These are phyloP conservation scores for Oscheius sp. DNA, from an alignment of 2,888 invertebrate species.

Conservation along the genomic window DNA sequence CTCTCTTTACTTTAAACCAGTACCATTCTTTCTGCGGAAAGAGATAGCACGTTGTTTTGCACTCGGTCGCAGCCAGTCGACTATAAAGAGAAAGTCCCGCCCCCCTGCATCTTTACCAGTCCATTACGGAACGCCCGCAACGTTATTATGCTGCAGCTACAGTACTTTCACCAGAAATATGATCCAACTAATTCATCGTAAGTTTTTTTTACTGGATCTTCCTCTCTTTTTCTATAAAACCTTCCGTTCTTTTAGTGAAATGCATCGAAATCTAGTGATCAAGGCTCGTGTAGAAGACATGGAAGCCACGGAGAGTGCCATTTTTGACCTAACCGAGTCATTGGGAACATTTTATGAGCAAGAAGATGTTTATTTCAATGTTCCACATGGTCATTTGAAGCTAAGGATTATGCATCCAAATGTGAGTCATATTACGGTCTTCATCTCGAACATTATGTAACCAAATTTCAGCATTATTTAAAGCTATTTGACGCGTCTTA, in stretches of 20 bases:
- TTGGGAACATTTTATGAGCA: constrained; percentile 32
- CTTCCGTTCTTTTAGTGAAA: constrained; percentile 12
- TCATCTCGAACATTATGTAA: not conserved
- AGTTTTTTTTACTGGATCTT: not conserved
- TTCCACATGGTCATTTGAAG: constrained; percentile 31
- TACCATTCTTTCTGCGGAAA: too few species aligned
- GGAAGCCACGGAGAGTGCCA: constrained; percentile 27
- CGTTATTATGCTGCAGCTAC: constrained; percentile 25
- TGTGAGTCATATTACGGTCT: constrained; percentile 12
- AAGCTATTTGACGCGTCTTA: too few species aligned
- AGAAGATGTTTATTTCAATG: constrained; percentile 39
- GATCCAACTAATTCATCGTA: constrained; percentile 3
- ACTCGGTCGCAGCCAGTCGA: too few species aligned
- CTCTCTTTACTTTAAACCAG: too few species aligned
- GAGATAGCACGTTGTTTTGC: constrained; percentile 8
- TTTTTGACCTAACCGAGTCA: constrained; percentile 35
- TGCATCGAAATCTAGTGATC: constrained; percentile 32
- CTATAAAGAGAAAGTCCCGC: constrained; percentile 1
- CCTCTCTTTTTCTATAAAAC: not conserved
- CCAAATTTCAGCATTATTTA: too few species aligned
- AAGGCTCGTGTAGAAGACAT: constrained; percentile 36
- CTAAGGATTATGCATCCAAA: constrained; percentile 38
- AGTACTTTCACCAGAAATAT: constrained; percentile 27
- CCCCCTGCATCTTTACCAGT: constrained; percentile 1
- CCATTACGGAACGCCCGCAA: not conserved